Evolutionary conservation across 2,888 invertebrate genomes (phyloP), one percentile per base, ranked within the genome.

Genomic region (Caenorhabditis japonica): DNA sequence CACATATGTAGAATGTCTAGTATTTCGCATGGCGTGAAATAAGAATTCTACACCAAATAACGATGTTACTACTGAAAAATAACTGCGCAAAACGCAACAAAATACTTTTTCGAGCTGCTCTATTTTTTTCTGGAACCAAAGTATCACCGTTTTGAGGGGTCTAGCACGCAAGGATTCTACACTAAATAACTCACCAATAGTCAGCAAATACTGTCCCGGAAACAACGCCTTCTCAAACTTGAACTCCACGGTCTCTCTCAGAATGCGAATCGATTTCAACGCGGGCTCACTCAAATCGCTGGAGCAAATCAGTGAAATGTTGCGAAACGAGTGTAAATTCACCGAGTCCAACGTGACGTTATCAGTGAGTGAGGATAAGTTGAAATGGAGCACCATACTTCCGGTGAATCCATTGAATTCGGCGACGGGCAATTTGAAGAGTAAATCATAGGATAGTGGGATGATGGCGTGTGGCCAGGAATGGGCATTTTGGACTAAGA

Each of bases 141-240:
- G n/a, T n/a, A n/a, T n/a, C n/a, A n/a, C n/a, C n/a, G n/a, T n/a
- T n/a, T n/a, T n/a, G n/a, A n/a, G n/a, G n/a, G n/a, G n/a, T n/a
- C n/a, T n/a, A n/a, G n/a, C n/a, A n/a, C n/a, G n/a, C n/a, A n/a
- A n/a, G n/a, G n/a, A n/a, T n/a, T n/a, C n/a, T n/a, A n/a, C n/a
- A n/a, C n/a, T n/a, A n/a, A n/a, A 38, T 34, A 15, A 79, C 53
- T 75, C 70, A 62, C 76, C 80, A 36, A 80, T 76, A 2, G 80
- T 80, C 52, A 80, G 51, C 17, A 80, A 49, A 46, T 80, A 80
- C 30, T 80, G 68, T 43, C 80, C 80, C 12, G 64, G 59, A 52
- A 56, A 69, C 15, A 77, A 38, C 0, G 64, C 30, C 21, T 43
- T 44, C n/a, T 52, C 64, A 25, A 71, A 77, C 17, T 58, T 60